Percentiles rank a stretch among this genome's conserved stretches.
Evolutionary conservation across 2,797 vertebrate species (phyloP).

Genomic region (Pantherophis vulpinus): DNA sequence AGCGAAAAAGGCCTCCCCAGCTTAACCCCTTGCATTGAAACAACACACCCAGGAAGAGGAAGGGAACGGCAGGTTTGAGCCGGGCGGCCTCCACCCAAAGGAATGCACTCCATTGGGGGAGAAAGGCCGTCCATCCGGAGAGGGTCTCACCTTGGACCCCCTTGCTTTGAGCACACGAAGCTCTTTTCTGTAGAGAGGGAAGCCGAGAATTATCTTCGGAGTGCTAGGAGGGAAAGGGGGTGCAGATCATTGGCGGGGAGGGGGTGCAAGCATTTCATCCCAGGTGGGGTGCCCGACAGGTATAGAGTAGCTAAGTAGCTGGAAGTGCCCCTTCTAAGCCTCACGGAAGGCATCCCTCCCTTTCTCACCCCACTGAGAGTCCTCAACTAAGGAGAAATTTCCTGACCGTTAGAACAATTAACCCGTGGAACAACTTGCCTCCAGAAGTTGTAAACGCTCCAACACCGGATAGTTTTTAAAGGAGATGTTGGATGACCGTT

Average conservation of each 20-base stretch:
- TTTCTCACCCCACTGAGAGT: background rate
- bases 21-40: background rate
- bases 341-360: background rate
- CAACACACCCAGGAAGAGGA: background rate
- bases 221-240: background rate
- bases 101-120: background rate
- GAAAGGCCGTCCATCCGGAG: background rate
- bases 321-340: background rate
- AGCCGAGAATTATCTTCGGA: background rate
- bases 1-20: background rate
- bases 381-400: background rate
- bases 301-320: background rate
- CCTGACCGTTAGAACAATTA: no score
- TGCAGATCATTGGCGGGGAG: background rate
- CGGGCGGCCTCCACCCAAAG: background rate
- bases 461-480: no score
- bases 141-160: background rate
- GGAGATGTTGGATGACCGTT: no score
- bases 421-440: no score
- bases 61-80: background rate
- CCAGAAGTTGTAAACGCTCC: no score
- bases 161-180: fast-evolving
- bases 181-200: background rate
- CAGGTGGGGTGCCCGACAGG: background rate
- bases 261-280: background rate